Evolutionary conservation across 2,888 invertebrate species (phyloP), one percentile per base, ranked within the genome.

Genomic region (Glaucopsyche alexis): DNA sequence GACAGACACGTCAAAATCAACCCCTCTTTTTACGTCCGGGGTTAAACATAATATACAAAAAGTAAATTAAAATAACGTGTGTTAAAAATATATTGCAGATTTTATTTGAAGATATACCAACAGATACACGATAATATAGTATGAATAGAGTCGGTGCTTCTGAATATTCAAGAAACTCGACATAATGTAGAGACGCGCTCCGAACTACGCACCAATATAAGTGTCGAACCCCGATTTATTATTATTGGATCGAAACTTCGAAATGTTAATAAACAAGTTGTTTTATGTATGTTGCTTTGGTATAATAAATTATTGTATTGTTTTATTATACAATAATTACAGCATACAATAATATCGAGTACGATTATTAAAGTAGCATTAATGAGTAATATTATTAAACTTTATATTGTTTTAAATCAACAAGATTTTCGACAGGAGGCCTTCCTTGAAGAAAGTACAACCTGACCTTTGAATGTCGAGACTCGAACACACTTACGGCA

Each of bases 371-470:
- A 42, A 6, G 42, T 42, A 42, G 42, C 3, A 42, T 42, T 42
- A 7, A 42, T 29, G 29, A 29, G n/a, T n/a, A n/a, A n/a, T n/a
- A 29, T 29, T 29, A 29, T 16, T 29, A 11, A 2, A 9, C 47
- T 11, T 29, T 13, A 55, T 60, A 38, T 38, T 38, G 14, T 60
- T 7, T 29, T 60, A 9, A 7, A 29, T 29, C 29, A 60, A 60
- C 13, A 47, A 7, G 40, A 67, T 45, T 45, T 13, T 67, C 16
- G 45, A 13, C 19, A 42, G 45, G 2, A 67, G 49, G 49, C 49
- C 69, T 69, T 69, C 69, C 69, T 49, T 49, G 49, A 69, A 47
- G 45, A 47, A 66, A 66, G 66, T 47, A 47, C 29, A 8, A 45
- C 45, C 42, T 49, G 69, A 49, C 69, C 69, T 69, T 69, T 69